These are phyloP conservation scores for Epinotia brunnichana DNA, from an alignment of 2,888 invertebrate genomes.

Conservation along the genomic window DNA sequence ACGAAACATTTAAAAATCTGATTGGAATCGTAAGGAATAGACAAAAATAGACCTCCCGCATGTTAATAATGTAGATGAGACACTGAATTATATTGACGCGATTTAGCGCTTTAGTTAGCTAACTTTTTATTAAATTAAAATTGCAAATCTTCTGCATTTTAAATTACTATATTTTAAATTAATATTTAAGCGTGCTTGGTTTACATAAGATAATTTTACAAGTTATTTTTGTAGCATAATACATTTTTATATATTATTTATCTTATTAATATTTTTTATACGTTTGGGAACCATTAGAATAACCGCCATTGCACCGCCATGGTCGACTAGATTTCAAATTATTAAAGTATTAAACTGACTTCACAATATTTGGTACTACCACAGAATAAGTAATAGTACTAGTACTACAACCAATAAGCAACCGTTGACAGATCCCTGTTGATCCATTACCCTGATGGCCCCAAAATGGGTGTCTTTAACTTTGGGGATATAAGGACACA, in stretches of 20 bases:
- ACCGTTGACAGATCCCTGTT: no score
- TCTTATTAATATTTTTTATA: no score
- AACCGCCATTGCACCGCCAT: no score
- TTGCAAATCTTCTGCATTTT: not conserved
- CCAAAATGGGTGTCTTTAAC: no score
- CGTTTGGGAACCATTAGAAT: no score
- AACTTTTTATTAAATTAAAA: slow-evolving; percentile 23
- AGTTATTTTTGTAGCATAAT: not conserved
- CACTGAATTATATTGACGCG: slow-evolving; percentile 21
- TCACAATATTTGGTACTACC: no score
- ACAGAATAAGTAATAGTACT: no score
- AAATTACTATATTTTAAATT: not conserved
- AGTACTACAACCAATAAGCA: no score
- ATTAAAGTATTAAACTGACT: no score
- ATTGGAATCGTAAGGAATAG: not conserved
- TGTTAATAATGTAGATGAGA: slow-evolving; percentile 23
- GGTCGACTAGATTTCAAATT: no score
- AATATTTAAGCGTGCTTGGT: not conserved
- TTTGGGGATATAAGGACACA: no score
- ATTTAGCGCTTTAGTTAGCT: slow-evolving; percentile 12
- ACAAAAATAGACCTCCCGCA: not conserved
- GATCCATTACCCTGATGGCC: no score
- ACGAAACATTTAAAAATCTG: not conserved
- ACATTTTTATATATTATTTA: not conserved
- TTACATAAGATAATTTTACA: not conserved